phyloP scores from a whole-genome alignment of 1,140 invertebrate species.

The Lordiphosa clarofinis region DNA sequence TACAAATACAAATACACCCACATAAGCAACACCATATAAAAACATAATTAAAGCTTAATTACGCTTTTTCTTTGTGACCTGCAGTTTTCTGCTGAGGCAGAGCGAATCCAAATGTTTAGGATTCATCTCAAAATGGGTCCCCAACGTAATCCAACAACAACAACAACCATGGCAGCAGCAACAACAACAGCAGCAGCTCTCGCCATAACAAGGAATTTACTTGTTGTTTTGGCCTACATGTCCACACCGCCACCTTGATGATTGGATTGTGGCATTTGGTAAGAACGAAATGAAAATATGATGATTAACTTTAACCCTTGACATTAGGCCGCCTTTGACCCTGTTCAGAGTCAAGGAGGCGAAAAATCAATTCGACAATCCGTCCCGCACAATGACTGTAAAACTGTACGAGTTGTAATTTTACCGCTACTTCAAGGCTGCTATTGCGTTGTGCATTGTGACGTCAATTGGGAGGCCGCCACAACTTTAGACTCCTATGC shows the following conservation, averaged over 20 bases:
- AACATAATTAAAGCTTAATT: constrained; percentile 32
- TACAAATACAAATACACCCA: not conserved
- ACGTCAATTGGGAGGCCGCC: constrained; percentile 6
- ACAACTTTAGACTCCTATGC: not conserved
- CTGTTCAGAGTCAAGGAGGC: constrained; percentile 65
- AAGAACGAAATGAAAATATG: constrained; percentile 63
- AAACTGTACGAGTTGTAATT: constrained; percentile 40
- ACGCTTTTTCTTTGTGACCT: constrained; percentile 14
- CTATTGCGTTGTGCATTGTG: constrained; percentile 1
- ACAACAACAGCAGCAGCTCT: constrained; percentile 14
- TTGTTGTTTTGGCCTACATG: constrained; percentile 91
- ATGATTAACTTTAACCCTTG: constrained; percentile 6
- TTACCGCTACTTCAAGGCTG: constrained; percentile 4
- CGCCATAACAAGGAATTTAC: constrained; percentile 84
- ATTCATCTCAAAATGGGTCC: constrained; percentile 84
- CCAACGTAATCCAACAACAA: constrained; percentile 78
- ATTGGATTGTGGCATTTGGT: constrained; percentile 91
- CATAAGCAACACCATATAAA: constrained; percentile 8
- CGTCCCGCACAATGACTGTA: constrained; percentile 23
- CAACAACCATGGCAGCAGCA: constrained; percentile 40
- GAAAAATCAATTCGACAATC: constrained; percentile 64
- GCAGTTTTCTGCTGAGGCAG: constrained; percentile 18
- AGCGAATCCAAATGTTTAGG: constrained; percentile 81
- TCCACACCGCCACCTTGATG: constrained; percentile 89
- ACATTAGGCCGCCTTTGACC: constrained; percentile 45